Conservation (phyloP, 2,888 invertebrate genomes). For the Ennomos quercinarius region DNA sequence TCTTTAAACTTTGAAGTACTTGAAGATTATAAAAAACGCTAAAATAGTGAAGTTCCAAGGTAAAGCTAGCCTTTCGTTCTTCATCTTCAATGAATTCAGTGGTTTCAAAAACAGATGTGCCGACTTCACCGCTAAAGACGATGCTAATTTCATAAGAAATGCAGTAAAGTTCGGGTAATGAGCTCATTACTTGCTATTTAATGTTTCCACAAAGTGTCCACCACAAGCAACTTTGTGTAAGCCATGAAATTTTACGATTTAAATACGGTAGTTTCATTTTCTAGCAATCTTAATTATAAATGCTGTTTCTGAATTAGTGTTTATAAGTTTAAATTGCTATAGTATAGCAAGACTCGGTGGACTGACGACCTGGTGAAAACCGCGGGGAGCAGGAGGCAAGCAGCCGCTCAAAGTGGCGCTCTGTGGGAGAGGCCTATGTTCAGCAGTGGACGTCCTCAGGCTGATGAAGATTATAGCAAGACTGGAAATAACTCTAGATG, state of each 20-base stretch:
- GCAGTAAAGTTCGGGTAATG: slow-evolving; percentile 28
- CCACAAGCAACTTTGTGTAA: slow-evolving; percentile 27
- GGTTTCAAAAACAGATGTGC: slow-evolving; percentile 16
- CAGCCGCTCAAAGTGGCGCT: no score
- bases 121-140: slow-evolving; percentile 3
- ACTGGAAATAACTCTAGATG: no score
- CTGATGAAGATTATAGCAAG: no score
- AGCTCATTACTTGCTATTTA: slow-evolving; percentile 28
- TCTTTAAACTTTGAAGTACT: no score
- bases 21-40: background rate
- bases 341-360: no score
- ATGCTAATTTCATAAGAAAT: slow-evolving; percentile 28
- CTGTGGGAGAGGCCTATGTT: no score
- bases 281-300: slow-evolving; percentile 21
- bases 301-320: slow-evolving; percentile 8
- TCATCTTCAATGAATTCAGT: slow-evolving; percentile 8
- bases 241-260: slow-evolving; percentile 32
- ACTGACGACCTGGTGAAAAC: no score
- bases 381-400: no score
- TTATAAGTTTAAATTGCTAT: background rate
- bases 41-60: background rate
- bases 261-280: slow-evolving; percentile 31
- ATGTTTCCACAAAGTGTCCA: slow-evolving; percentile 31
- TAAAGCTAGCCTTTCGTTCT: background rate
- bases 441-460: no score